Evolutionary conservation across 2,113 vertebrate genomes (phyloP).

Genomic region (Ifrita kowaldi): DNA sequence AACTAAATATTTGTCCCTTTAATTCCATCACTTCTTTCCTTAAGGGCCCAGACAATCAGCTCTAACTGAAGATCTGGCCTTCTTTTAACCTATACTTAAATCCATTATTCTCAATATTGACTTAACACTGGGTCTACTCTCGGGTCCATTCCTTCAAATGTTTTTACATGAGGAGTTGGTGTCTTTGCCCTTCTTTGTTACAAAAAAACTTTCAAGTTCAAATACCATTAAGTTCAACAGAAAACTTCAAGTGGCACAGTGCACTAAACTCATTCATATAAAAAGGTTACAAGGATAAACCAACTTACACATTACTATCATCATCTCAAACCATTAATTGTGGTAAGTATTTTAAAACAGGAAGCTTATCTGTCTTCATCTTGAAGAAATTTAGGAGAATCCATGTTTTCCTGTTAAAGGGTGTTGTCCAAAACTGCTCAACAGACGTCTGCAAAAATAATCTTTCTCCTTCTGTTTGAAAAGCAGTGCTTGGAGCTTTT

Average conservation of each 20-base stretch:
- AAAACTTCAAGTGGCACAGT: neutral
- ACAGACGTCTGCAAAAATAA: slow-evolving; percentile 88
- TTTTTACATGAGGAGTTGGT: neutral
- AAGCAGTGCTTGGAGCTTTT: slow-evolving; percentile 70
- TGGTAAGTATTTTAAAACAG: slow-evolving; percentile 71
- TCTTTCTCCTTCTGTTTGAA: slow-evolving; percentile 78
- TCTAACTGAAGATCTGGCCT: neutral
- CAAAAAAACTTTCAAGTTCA: neutral
- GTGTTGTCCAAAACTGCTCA: slow-evolving; percentile 79
- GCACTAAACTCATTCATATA: neutral
- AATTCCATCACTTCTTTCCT: neutral
- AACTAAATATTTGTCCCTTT: neutral
- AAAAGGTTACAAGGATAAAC: slow-evolving; percentile 64
- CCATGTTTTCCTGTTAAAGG: slow-evolving; percentile 88
- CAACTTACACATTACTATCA: slow-evolving; percentile 57
- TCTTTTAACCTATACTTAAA: neutral
- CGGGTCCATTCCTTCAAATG: neutral
- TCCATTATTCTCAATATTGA: neutral
- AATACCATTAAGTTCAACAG: neutral
- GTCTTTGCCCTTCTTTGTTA: neutral
- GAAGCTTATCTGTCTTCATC: slow-evolving; percentile 84
- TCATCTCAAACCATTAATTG: slow-evolving; percentile 72
- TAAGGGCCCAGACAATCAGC: neutral
- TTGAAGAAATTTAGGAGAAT: slow-evolving; percentile 83
- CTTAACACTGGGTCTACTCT: neutral